These are phyloP conservation scores for Epizoanthus fatuus DNA, from an alignment of 92 coral and sea anemone species.

Conservation along the genomic window DNA sequence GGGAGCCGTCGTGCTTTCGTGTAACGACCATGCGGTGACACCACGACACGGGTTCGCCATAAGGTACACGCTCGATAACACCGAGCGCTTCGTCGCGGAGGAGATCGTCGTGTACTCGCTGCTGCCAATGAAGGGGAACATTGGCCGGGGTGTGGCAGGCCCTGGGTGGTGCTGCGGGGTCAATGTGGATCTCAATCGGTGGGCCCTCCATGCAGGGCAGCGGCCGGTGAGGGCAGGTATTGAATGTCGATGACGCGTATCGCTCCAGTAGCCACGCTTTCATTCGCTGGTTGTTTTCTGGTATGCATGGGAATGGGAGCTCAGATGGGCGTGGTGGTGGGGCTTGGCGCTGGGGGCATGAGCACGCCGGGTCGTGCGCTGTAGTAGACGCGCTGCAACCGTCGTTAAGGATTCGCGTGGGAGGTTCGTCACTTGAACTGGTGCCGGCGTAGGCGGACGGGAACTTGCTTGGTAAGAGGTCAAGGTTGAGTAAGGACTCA, in stretches of 20 bases:
- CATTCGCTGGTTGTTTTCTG: slow-evolving; percentile 49
- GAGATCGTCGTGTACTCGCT: slow-evolving; percentile 24
- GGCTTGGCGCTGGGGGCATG: slow-evolving; percentile 62
- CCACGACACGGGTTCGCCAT: slow-evolving; percentile 79
- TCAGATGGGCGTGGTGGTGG: slow-evolving; percentile 64
- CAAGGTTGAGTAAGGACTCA: slow-evolving; percentile 54
- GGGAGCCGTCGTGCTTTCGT: slow-evolving; percentile 73
- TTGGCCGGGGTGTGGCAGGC: slow-evolving; percentile 77
- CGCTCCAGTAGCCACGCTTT: background rate
- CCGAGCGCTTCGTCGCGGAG: slow-evolving; percentile 57
- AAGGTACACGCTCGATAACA: slow-evolving; percentile 45
- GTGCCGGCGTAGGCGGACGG: slow-evolving; percentile 6
- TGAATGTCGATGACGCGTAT: slow-evolving; percentile 20
- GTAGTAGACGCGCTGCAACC: too few species aligned
- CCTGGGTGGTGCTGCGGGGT: slow-evolving; percentile 55
- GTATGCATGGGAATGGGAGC: slow-evolving; percentile 68
- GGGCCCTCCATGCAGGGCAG: slow-evolving; percentile 48
- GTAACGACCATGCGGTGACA: slow-evolving; percentile 75
- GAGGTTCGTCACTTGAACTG: background rate
- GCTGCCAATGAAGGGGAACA: slow-evolving; percentile 63
- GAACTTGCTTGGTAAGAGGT: slow-evolving; percentile 19
- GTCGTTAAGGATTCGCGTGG: too few species aligned
- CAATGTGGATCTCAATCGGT: slow-evolving; percentile 18
- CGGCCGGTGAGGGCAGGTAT: slow-evolving; percentile 39
- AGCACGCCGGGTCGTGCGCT: slow-evolving; percentile 27